Percentiles rank a stretch among this genome's conserved stretches.
Conservation (phyloP, 2,888 invertebrate species). For the Polymixis flavicincta region DNA sequence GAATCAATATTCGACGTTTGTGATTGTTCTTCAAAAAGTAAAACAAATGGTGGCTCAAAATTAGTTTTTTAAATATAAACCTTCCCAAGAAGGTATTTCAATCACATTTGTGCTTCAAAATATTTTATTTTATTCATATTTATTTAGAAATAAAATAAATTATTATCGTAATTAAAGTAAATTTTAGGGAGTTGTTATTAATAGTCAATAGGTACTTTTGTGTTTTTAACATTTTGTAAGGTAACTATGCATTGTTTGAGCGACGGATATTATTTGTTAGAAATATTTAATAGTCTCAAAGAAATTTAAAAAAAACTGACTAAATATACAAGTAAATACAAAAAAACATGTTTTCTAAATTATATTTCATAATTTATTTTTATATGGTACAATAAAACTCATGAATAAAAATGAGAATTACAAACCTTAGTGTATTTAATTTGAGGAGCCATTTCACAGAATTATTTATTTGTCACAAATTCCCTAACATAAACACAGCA, state of each 20-base stretch:
- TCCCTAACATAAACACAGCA: conserved; percentile 5
- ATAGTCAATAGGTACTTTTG: not conserved
- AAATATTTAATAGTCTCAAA: not conserved
- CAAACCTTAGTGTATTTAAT: conserved; percentile 33
- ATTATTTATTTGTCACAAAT: not conserved
- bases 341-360: not conserved
- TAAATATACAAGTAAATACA: no score
- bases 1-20: not conserved
- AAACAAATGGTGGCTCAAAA: not conserved
- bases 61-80: not conserved
- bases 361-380: not conserved
- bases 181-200: not conserved
- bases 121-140: not conserved
- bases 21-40: not conserved
- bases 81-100: not conserved
- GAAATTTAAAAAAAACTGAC: no score
- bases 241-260: not conserved
- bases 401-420: not conserved
- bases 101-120: not conserved
- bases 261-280: not conserved
- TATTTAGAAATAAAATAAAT: not conserved
- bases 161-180: not conserved
- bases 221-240: not conserved
- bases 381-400: not conserved
- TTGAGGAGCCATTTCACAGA: conserved; percentile 40